Evolutionary conservation across 1,140 invertebrate genomes (phyloP).

Genomic region (Drosophila kikkawai): DNA sequence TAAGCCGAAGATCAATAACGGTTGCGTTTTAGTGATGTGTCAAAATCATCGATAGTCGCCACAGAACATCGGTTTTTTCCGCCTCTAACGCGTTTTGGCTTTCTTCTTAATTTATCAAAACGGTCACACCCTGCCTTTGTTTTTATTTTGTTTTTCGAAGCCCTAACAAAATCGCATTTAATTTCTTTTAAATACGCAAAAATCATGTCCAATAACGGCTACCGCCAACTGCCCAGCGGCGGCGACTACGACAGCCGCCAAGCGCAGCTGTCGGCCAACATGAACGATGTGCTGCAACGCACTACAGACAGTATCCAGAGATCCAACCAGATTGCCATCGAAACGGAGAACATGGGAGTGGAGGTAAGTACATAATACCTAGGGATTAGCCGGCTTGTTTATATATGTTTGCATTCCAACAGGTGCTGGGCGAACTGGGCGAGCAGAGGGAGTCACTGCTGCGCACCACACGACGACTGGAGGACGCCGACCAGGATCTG

Average conservation of each 20-base stretch:
- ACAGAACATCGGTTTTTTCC: neutral
- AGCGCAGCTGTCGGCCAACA: constrained; percentile 60
- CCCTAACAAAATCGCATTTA: constrained; percentile 23
- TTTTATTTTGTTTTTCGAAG: constrained; percentile 23
- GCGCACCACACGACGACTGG: constrained; percentile 84
- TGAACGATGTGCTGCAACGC: constrained; percentile 67
- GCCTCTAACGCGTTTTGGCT: neutral
- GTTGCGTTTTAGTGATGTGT: neutral
- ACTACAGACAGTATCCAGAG: constrained; percentile 81
- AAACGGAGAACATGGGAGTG: constrained; percentile 92
- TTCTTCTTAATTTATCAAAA: neutral
- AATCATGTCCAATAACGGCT: constrained; percentile 60
- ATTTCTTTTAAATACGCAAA: neutral
- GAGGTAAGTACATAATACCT: constrained; percentile 86
- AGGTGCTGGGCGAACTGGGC: constrained; percentile 84
- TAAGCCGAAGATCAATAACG: neutral
- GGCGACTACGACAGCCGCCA: constrained; percentile 56
- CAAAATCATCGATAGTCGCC: neutral
- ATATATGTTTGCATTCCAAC: neutral
- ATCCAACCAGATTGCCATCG: constrained; percentile 90
- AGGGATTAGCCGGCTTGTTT: neutral
- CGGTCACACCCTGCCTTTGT: constrained; percentile 34
- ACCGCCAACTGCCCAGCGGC: constrained; percentile 66
- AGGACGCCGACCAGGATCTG: constrained; percentile 85
- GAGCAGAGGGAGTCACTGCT: constrained; percentile 86